Evolutionary conservation across 2,797 vertebrate genomes (phyloP), one percentile per base, ranked within the genome.

Genomic region (Mionectes olivaceus): DNA sequence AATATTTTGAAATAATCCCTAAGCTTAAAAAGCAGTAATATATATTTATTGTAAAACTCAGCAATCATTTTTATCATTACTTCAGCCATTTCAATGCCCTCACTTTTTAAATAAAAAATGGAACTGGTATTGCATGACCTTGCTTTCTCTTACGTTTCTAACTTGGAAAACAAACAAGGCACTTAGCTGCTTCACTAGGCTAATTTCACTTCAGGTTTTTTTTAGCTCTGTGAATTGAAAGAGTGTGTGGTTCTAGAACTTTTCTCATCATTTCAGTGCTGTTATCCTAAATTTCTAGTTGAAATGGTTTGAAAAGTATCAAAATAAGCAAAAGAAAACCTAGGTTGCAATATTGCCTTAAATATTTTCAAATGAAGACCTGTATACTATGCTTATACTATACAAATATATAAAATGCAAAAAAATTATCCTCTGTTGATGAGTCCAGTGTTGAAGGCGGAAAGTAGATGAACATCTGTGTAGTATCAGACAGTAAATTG

Each of bases 1-100:
- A 89, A 83, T 89, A 93, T 30, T 76, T 81, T 83, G 91, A 83
- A 89, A 83, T 89, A 93, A 95, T 75, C 81, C 60, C 68, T 39
- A 43, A 83, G 85, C 55, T 90, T 93, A 87, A 95, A 94, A 96
- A 84, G 69, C 67, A 61, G 74, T 28, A 57, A 75, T 94, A 80
- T 65, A 16, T 89, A 79, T 91, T 90, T 89, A 63, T 81, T 82
- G 75, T 87, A 77, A 93, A 94, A 87, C 88, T 76, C 68, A 47
- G 41, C 73, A 68, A 13, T 83, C 11, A 25, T 69, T 93, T 94
- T 87, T 83, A 28, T 84, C 32, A 27, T 90, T 60, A 57, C 46
- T 90, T 84, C 50, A 90, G 55, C 65, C 46, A 79, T 88, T 81
- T 81, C 75, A 88, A 14, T 15, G 4, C 16, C 17, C 18, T 93